Conservation (phyloP, 2,888 invertebrate genomes). For the Morpho deidamia region DNA sequence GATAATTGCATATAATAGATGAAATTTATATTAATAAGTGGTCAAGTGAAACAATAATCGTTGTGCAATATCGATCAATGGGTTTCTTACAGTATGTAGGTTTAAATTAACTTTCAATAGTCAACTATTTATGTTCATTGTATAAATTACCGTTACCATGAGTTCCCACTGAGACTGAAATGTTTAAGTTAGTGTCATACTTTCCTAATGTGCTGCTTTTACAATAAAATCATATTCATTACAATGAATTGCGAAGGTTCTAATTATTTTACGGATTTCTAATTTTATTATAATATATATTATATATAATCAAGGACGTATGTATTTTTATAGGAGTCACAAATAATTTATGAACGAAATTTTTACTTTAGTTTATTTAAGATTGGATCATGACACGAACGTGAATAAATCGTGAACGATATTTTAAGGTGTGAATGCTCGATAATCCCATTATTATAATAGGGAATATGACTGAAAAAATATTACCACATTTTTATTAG, state of each 20-base stretch:
- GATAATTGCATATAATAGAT: constrained; percentile 40
- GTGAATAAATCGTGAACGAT: constrained; percentile 37
- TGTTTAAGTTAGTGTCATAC: constrained; percentile 11
- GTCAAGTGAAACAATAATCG: constrained; percentile 31
- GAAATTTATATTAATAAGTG: constrained; percentile 36
- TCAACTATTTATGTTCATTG: constrained; percentile 2
- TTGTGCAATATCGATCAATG: constrained; percentile 35
- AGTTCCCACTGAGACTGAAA: constrained; percentile 30
- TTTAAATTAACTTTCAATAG: background rate
- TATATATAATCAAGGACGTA: constrained; percentile 27
- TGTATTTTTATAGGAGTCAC: constrained; percentile 45
- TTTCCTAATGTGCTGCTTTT: constrained; percentile 1
- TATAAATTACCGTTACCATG: constrained; percentile 19
- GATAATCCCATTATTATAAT: constrained; percentile 24
- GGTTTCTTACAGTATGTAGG: constrained; percentile 27
- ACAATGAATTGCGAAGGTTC: constrained; percentile 19
- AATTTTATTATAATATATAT: constrained; percentile 11
- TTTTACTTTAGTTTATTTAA: constrained; percentile 10
- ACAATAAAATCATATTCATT: constrained; percentile 4
- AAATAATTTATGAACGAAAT: constrained; percentile 31
- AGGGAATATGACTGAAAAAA: too few relatives aligned
- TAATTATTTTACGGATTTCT: constrained; percentile 24
- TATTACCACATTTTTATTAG: too few relatives aligned
- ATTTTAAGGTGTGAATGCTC: constrained; percentile 13
- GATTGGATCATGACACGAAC: constrained; percentile 50